phyloP scores from a whole-genome alignment of 2,113 vertebrate genomes.

The Platysternon megacephalum region DNA sequence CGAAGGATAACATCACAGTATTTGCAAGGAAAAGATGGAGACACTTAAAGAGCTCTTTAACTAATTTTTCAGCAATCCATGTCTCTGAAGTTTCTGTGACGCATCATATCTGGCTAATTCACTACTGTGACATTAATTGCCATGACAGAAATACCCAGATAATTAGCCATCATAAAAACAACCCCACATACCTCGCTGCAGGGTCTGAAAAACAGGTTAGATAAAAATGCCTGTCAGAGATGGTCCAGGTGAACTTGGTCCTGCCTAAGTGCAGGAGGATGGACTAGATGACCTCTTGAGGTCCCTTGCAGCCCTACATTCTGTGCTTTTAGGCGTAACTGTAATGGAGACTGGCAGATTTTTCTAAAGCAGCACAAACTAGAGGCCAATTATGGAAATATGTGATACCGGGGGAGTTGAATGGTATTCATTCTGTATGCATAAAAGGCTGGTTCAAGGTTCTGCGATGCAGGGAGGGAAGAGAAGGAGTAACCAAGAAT shows the following conservation, averaged over 20 bases:
- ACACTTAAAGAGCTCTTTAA: neutral
- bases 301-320: too few relatives aligned
- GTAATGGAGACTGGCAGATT: neutral
- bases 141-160: neutral
- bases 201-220: neutral
- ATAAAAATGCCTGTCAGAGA: neutral
- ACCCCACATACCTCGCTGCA: neutral
- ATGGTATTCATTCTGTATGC: neutral
- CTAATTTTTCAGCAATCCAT: neutral
- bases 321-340: neutral
- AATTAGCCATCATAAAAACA: neutral
- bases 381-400: neutral
- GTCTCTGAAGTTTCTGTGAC: neutral
- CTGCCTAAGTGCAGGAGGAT: neutral
- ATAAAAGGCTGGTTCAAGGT: neutral
- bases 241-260: neutral
- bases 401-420: neutral
- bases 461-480: neutral
- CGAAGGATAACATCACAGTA: neutral
- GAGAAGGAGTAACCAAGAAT: neutral
- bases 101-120: neutral
- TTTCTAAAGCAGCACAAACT: neutral
- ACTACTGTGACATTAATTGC: neutral
- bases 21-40: neutral
- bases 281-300: neutral